phyloP scores from a whole-genome alignment of 1,140 invertebrate species.

The Temnothorax longispinosus region DNA sequence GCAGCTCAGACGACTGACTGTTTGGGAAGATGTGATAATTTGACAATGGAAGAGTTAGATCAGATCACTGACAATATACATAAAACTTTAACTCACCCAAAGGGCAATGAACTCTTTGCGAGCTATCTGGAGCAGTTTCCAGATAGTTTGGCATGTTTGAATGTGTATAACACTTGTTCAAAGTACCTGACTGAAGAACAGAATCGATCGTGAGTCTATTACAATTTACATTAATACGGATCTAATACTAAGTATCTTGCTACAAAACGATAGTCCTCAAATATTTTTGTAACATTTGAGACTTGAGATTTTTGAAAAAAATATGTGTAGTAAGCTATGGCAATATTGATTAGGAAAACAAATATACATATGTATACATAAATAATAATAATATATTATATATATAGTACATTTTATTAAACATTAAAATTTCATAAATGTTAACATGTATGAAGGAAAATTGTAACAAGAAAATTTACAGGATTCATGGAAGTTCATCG shows the following conservation, averaged over 20 bases:
- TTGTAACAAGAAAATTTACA: conserved; percentile 47
- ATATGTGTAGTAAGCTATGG: not conserved
- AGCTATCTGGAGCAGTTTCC: conserved; percentile 67
- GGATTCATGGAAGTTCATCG: not conserved
- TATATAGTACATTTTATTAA: too few relatives aligned
- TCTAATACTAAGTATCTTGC: not conserved
- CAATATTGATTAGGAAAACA: not conserved
- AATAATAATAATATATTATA: not conserved
- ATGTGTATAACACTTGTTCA: conserved; percentile 73
- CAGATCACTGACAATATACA: conserved; percentile 75
- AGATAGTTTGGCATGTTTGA: conserved; percentile 72
- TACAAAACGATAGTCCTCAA: not conserved
- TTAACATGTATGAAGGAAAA: too few relatives aligned
- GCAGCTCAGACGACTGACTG: conserved; percentile 67
- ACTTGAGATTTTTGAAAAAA: conserved; percentile 1
- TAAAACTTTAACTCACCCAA: conserved; percentile 66
- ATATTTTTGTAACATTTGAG: not conserved
- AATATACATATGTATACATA: not conserved
- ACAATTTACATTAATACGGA: not conserved
- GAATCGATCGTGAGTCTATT: conserved; percentile 65
- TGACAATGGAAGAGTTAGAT: conserved; percentile 72
- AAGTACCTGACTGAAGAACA: conserved; percentile 60
- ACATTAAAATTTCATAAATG: not conserved
- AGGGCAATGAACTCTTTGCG: conserved; percentile 75
- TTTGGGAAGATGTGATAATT: conserved; percentile 76